Evolutionary conservation across 92 coral and sea anemone genomes (phyloP).

Genomic region (Epizoanthus scotinus): DNA sequence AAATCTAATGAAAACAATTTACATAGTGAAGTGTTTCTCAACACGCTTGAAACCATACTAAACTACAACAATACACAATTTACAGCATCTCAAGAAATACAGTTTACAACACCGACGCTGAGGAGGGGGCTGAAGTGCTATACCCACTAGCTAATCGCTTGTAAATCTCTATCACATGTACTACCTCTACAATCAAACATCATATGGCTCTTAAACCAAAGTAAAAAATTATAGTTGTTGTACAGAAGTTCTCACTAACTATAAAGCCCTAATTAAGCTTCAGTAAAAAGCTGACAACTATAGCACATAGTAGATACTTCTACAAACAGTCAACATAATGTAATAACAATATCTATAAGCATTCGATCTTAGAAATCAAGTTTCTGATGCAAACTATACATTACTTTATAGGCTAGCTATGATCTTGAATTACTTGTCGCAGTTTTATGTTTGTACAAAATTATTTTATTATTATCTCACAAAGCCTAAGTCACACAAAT

Average conservation of each 20-base stretch:
- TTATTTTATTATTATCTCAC: neutral
- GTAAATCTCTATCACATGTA: too few species aligned
- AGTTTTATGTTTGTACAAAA: neutral
- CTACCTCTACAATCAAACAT: neutral
- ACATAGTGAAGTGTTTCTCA: too few species aligned
- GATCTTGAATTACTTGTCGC: neutral
- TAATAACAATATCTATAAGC: neutral
- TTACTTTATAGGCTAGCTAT: neutral
- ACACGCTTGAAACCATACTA: too few species aligned
- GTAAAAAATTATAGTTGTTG: neutral
- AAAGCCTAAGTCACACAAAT: neutral
- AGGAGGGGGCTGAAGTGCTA: too few species aligned
- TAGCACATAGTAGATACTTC: neutral
- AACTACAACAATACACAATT: too few species aligned
- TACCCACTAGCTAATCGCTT: too few species aligned
- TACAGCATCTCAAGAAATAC: too few species aligned
- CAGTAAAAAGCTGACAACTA: slow-evolving; percentile 26
- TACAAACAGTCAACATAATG: neutral
- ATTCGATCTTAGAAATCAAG: neutral
- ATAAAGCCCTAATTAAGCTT: slow-evolving; percentile 23
- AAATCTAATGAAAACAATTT: too few species aligned
- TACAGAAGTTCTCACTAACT: slow-evolving; percentile 12
- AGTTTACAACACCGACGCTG: too few species aligned
- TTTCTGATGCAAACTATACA: slow-evolving; percentile 8
- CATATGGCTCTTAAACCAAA: neutral